Conservation (phyloP, 2,113 vertebrate genomes). For the Otis tarda region DNA sequence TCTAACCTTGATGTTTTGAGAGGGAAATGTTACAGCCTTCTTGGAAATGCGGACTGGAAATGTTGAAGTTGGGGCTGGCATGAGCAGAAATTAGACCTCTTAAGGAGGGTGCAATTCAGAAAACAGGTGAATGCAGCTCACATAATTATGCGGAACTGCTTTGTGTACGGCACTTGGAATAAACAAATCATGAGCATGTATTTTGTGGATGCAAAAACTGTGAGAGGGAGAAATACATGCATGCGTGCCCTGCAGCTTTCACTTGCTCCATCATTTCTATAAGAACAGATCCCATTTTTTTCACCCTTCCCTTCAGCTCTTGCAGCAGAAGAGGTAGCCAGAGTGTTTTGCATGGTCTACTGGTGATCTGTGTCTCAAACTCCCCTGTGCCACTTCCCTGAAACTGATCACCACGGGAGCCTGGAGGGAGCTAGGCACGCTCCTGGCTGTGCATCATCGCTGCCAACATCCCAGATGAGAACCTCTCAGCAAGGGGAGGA, state of each 20-base stretch:
- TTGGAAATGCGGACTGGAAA: not conserved
- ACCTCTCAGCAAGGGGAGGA: not conserved
- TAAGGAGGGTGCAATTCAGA: not conserved
- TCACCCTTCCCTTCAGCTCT: not conserved
- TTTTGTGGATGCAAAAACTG: not conserved
- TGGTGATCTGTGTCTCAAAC: not conserved
- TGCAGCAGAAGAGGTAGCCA: fast-evolving
- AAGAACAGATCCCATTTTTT: not conserved
- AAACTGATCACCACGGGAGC: not conserved
- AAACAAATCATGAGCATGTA: not conserved
- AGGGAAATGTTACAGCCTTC: not conserved
- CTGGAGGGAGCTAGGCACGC: not conserved
- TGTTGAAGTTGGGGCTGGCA: not conserved
- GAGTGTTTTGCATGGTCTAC: not conserved
- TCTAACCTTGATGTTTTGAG: not conserved
- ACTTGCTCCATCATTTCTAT: not conserved
- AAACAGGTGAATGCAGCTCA: not conserved
- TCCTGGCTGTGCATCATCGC: not conserved
- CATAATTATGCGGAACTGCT: not conserved
- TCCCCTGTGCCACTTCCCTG: not conserved
- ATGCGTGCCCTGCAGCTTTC: not conserved
- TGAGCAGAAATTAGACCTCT: not conserved
- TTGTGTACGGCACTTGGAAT: not conserved
- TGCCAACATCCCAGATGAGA: not conserved
- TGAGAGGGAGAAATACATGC: not conserved